Conservation (phyloP, 2,888 invertebrate genomes). For the Epistrophe grossulariae region DNA sequence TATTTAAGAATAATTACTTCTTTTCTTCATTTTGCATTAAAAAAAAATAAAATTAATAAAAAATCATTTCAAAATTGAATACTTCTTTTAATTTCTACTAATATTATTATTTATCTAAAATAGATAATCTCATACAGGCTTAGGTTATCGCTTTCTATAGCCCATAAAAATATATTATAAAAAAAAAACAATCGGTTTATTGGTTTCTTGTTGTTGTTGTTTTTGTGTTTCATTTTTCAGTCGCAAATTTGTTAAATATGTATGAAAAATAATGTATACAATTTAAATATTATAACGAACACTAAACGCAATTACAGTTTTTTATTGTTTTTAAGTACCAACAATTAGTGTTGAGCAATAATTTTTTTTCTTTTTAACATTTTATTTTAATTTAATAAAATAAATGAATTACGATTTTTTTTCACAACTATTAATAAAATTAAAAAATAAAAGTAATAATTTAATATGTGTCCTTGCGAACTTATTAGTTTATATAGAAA, state of each 20-base stretch:
- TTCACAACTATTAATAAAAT: slow-evolving; percentile 31
- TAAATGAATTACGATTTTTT: slow-evolving; percentile 45
- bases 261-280: slow-evolving; percentile 48
- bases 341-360: slow-evolving; percentile 41
- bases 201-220: slow-evolving; percentile 37
- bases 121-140: slow-evolving; percentile 71
- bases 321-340: slow-evolving; percentile 64
- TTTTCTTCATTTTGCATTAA: too few species aligned
- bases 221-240: slow-evolving; percentile 56
- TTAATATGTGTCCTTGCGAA: slow-evolving; percentile 50
- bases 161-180: slow-evolving; percentile 41
- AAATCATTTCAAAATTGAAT: slow-evolving; percentile 10
- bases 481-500: slow-evolving; percentile 39
- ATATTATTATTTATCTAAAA: slow-evolving; percentile 66
- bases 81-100: slow-evolving; percentile 35
- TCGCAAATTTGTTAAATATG: slow-evolving; percentile 64
- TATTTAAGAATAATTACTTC: too few species aligned
- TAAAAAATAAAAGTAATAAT: slow-evolving; percentile 37
- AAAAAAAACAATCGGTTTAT: slow-evolving; percentile 54
- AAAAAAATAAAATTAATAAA: background rate
- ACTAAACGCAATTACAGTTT: slow-evolving; percentile 40
- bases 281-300: slow-evolving; percentile 26
- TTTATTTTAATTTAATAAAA: slow-evolving; percentile 55
- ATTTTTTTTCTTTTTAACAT: slow-evolving; percentile 35
- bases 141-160: slow-evolving; percentile 27